These are phyloP conservation scores for Drosophila prolongata DNA, from an alignment of 2,888 invertebrate genomes.

Conservation along the genomic window DNA sequence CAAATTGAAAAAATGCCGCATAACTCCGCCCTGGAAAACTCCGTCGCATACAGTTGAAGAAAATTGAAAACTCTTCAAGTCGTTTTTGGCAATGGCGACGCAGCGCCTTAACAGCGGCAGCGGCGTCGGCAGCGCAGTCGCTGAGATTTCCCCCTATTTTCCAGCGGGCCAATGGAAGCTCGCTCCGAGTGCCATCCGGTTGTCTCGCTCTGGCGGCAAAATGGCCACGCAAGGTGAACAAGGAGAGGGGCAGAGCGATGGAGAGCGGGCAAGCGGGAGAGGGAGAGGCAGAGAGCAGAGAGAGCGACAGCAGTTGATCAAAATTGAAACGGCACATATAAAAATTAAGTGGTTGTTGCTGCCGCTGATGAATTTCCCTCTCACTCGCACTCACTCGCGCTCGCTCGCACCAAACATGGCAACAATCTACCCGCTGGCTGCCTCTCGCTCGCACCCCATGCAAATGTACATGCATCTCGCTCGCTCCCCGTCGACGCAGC, in stretches of 20 bases:
- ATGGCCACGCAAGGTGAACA: conserved; percentile 48
- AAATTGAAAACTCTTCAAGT: conserved; percentile 78
- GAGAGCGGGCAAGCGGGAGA: too few species aligned
- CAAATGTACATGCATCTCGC: conserved; percentile 5
- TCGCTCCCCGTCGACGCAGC: conserved; percentile 15
- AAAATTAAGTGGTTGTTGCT: conserved; percentile 77
- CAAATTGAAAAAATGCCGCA: conserved; percentile 81
- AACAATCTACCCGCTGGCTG: conserved; percentile 69
- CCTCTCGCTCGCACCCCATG: background rate
- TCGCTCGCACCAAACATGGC: conserved; percentile 73
- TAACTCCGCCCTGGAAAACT: conserved; percentile 82
- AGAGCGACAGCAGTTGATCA: conserved; percentile 62
- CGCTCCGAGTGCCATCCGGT: conserved; percentile 20
- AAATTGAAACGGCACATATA: conserved; percentile 78
- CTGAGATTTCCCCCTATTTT: conserved; percentile 74
- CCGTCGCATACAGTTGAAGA: conserved; percentile 46
- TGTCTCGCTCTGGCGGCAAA: conserved; percentile 64
- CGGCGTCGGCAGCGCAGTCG: conserved; percentile 1
- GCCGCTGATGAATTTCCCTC: conserved; percentile 82
- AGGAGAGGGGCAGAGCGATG: conserved; percentile 1
- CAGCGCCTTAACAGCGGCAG: conserved; percentile 24
- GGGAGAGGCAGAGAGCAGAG: background rate
- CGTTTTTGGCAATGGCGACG: conserved; percentile 72
- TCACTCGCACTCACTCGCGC: conserved; percentile 62
- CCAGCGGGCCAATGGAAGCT: conserved; percentile 54